Evolutionary conservation across 2,797 vertebrate species (phyloP).

Genomic region (Jordanella pulchra): DNA sequence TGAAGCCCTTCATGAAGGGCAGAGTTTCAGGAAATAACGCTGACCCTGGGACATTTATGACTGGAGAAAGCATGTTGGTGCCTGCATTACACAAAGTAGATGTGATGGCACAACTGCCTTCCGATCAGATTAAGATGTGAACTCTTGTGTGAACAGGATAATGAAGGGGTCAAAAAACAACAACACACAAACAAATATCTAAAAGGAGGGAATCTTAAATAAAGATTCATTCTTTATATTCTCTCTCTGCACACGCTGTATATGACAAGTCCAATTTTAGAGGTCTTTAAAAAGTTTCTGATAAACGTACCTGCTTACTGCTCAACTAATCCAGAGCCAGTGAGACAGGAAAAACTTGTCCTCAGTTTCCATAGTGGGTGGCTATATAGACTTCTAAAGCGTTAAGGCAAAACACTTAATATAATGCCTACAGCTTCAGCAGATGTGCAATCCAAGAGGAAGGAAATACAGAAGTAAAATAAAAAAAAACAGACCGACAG

Average conservation of each 20-base stretch:
- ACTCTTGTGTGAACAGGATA: background rate
- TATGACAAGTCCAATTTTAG: background rate
- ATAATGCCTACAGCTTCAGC: slow-evolving; percentile 25
- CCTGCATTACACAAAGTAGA: slow-evolving; percentile 2
- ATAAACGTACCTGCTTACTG: background rate
- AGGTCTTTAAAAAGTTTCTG: slow-evolving; percentile 18
- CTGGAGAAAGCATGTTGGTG: background rate
- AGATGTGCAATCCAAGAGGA: slow-evolving; percentile 6
- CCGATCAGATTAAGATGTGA: slow-evolving; percentile 1
- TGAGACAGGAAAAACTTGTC: slow-evolving; percentile 15
- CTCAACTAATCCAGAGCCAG: slow-evolving; percentile 15
- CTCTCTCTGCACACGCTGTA: background rate
- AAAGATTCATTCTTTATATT: background rate
- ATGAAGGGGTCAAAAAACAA: background rate
- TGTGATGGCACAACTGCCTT: background rate
- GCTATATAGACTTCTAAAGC: background rate
- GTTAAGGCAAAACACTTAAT: background rate
- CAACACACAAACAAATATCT: background rate
- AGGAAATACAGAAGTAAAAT: no score
- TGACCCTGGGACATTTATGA: slow-evolving; percentile 1
- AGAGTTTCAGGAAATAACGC: background rate
- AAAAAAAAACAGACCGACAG: no score
- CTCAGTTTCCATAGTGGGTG: background rate
- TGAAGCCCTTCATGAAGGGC: background rate
- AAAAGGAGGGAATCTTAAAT: background rate